phyloP scores from a whole-genome alignment of 2,113 vertebrate genomes.

The Suncus etruscus region DNA sequence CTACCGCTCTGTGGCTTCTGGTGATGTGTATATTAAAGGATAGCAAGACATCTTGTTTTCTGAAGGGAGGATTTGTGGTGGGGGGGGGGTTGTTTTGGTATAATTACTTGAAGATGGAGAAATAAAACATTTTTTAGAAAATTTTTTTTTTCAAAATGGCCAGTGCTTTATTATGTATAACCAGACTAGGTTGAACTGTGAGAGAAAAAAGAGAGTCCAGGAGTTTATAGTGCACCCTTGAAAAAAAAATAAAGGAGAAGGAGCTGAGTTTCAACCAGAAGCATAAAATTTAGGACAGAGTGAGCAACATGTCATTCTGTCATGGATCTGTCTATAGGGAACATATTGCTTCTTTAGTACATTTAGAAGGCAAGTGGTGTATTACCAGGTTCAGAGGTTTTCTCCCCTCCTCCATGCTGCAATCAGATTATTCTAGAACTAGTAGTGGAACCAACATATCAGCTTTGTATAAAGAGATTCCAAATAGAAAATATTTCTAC shows the following conservation, averaged over 20 bases:
- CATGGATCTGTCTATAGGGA: not conserved
- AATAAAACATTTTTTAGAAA: not conserved
- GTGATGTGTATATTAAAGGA: not conserved
- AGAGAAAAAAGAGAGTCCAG: not conserved
- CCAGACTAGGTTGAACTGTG: slow-evolving; percentile 11
- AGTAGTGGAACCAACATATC: not conserved
- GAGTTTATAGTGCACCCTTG: not conserved
- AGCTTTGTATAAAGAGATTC: slow-evolving; percentile 21
- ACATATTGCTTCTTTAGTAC: not conserved
- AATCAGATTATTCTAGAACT: not conserved
- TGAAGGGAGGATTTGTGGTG: not conserved
- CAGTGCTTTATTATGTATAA: not conserved
- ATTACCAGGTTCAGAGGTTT: not conserved
- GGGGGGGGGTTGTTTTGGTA: not conserved
- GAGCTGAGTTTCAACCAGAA: not conserved
- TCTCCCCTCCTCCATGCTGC: not conserved
- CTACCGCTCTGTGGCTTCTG: not conserved
- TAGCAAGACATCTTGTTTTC: not conserved
- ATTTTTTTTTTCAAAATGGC: slow-evolving; percentile 13
- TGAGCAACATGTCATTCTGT: not conserved
- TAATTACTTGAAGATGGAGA: not conserved
- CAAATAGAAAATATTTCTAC: not conserved
- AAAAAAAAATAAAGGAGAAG: not conserved
- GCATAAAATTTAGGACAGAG: not conserved
- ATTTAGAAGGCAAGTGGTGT: not conserved